phyloP scores from a whole-genome alignment of 2,888 invertebrate genomes.

The Arge pagana region DNA sequence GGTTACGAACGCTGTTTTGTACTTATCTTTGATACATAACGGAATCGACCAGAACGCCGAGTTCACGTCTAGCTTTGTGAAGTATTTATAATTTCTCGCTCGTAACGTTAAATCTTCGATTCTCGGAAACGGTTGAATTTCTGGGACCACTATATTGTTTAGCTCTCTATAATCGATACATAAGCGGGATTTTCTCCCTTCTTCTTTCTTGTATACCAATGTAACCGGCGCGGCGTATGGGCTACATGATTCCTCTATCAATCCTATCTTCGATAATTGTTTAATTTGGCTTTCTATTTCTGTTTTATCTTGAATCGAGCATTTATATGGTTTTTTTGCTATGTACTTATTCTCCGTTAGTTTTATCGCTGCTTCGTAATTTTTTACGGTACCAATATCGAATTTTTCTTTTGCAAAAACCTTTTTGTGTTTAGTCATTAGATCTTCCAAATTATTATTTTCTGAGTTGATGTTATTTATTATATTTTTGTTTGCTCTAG shows the following conservation, averaged over 20 bases:
- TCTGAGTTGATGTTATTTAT: neutral
- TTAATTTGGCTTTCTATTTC: conserved; percentile 31
- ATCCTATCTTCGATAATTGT: conserved; percentile 23
- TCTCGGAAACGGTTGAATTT: conserved; percentile 27
- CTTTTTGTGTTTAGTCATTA: conserved; percentile 20
- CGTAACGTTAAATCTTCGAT: conserved; percentile 27
- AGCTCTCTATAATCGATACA: conserved; percentile 26
- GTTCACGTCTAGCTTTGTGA: conserved; percentile 17
- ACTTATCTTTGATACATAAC: conserved; percentile 27
- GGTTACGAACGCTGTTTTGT: conserved; percentile 34
- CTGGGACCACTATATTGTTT: conserved; percentile 28
- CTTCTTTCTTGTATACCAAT: conserved; percentile 25
- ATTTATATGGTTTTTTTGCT: conserved; percentile 29
- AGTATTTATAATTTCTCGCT: conserved; percentile 25
- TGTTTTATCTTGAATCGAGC: conserved; percentile 26
- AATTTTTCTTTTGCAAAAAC: conserved; percentile 29
- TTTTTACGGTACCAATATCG: conserved; percentile 26
- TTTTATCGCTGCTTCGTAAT: conserved; percentile 27
- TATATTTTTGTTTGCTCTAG: neutral
- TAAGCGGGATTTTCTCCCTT: conserved; percentile 23
- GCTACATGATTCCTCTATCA: conserved; percentile 30
- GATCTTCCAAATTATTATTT: neutral
- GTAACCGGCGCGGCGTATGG: conserved; percentile 27
- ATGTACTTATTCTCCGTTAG: conserved; percentile 31
- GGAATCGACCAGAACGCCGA: conserved; percentile 8